These are phyloP conservation scores for Elachura formosa DNA, from an alignment of 2,113 vertebrate genomes.

Conservation along the genomic window DNA sequence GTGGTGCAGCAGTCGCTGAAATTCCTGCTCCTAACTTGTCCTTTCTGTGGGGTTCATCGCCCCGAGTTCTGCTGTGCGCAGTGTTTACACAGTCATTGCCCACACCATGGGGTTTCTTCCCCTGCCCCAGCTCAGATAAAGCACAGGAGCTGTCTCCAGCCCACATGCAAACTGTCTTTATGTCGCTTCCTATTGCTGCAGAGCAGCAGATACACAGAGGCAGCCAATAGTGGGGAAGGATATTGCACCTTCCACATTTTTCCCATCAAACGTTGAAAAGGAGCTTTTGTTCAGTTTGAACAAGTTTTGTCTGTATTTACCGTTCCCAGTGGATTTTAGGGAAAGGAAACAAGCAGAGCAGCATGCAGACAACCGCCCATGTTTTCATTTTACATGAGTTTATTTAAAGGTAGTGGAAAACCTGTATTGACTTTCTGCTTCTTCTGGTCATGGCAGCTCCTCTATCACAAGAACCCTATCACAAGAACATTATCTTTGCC, in stretches of 20 bases:
- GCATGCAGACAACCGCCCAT: accelerated
- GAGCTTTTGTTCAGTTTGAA: not conserved
- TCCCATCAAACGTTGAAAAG: not conserved
- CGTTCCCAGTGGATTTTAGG: not conserved
- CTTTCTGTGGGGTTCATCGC: not conserved
- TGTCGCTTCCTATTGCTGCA: slow-evolving; percentile 1
- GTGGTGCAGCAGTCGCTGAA: not conserved
- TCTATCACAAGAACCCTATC: too few relatives aligned
- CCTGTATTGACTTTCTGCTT: not conserved
- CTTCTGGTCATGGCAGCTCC: accelerated
- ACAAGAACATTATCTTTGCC: too few relatives aligned
- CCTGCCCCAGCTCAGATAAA: not conserved
- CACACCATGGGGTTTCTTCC: not conserved
- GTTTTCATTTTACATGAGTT: not conserved
- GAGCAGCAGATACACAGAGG: not conserved
- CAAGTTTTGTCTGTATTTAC: not conserved
- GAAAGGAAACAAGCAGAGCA: not conserved
- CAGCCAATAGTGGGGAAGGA: not conserved
- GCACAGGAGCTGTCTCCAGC: not conserved
- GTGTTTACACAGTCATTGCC: not conserved
- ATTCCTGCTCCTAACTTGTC: not conserved
- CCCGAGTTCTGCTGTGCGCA: not conserved
- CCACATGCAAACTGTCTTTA: not conserved
- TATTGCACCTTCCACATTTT: not conserved
- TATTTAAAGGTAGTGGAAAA: not conserved